These are phyloP conservation scores for Temnothorax rugatulus DNA, from an alignment of 2,888 invertebrate species.

Conservation along the genomic window DNA sequence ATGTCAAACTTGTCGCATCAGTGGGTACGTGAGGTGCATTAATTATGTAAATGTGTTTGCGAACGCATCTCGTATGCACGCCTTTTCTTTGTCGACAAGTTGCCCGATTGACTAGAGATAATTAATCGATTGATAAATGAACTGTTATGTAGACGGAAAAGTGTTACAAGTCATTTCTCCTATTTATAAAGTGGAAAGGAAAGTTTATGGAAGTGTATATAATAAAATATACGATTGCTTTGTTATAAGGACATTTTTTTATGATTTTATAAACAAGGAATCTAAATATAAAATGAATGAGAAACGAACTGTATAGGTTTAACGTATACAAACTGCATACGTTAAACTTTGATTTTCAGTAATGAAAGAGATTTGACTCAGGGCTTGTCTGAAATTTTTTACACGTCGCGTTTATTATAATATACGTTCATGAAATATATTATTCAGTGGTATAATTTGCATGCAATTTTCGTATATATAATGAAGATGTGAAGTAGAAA, in stretches of 20 bases:
- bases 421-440: not conserved
- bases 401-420: not conserved
- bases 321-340: not conserved
- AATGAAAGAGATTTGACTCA: not conserved
- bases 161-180: conserved; percentile 1
- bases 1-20: conserved; percentile 48
- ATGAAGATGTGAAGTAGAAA: conserved; percentile 14
- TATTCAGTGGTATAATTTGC: not conserved
- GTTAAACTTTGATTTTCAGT: not conserved
- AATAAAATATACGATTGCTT: not conserved
- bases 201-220: conserved; percentile 8
- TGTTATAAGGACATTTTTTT: not conserved
- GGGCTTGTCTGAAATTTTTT: not conserved
- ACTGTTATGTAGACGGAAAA: not conserved
- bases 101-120: conserved; percentile 9
- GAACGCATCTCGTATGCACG: not conserved
- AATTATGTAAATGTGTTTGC: conserved; percentile 39
- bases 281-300: not conserved
- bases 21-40: conserved; percentile 41
- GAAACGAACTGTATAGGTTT: not conserved
- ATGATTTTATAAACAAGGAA: not conserved
- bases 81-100: not conserved
- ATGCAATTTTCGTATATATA: not conserved
- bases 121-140: conserved; percentile 15
- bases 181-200: not conserved